phyloP scores from a whole-genome alignment of 53 echinoderm and acorn worm species.

The Patiria pectinifera region DNA sequence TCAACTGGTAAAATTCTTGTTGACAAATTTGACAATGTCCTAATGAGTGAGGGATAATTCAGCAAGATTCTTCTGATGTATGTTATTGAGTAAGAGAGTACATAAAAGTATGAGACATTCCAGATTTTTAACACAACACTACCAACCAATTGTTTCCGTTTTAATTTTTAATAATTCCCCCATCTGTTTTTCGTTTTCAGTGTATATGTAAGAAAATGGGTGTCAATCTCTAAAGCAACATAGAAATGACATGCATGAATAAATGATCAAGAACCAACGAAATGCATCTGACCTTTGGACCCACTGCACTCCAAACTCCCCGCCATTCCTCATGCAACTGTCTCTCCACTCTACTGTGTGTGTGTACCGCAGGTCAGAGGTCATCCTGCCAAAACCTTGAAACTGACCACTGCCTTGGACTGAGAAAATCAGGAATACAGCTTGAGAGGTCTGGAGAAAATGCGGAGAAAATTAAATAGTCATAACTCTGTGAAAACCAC shows the following conservation, averaged over 20 bases:
- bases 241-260: background rate
- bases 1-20: no score
- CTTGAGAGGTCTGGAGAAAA: constrained; percentile 47
- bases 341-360: constrained; percentile 59
- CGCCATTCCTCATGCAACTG: constrained; percentile 57
- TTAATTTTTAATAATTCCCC: no score
- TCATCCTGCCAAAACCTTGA: constrained; percentile 73
- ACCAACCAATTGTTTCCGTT: no score
- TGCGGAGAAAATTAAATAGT: background rate
- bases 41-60: no score
- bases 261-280: background rate
- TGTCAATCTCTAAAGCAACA: no score
- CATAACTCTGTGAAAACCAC: background rate
- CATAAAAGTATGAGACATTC: no score
- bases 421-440: constrained; percentile 59
- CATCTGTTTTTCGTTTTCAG: no score
- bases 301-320: constrained; percentile 69
- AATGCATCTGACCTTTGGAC: constrained; percentile 63
- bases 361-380: constrained; percentile 50
- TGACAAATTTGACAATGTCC: no score
- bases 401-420: constrained; percentile 72
- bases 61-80: no score
- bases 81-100: no score
- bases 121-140: no score
- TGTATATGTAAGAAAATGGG: no score